Evolutionary conservation across 2,888 invertebrate species (phyloP).

Genomic region (Torymus texanus): DNA sequence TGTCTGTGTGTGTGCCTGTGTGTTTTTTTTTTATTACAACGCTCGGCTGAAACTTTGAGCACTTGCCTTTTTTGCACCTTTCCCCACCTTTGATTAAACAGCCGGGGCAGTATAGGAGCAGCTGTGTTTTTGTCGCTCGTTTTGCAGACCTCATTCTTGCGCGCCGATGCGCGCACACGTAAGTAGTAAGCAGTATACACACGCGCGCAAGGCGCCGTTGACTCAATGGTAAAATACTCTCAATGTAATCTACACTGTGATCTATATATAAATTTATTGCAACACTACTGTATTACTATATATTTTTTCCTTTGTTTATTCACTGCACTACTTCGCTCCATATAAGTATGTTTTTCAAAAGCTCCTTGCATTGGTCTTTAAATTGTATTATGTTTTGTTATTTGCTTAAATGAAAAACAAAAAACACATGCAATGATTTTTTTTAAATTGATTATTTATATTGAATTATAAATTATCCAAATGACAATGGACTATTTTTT

Average conservation of each 20-base stretch:
- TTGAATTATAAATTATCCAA: no score
- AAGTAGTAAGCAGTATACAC: no score
- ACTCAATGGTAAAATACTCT: slow-evolving; percentile 28
- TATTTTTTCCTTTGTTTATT: background rate
- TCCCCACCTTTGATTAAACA: slow-evolving; percentile 30
- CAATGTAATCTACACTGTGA: slow-evolving; percentile 17
- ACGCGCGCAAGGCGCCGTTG: background rate
- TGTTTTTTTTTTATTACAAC: slow-evolving; percentile 29
- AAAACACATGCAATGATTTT: no score
- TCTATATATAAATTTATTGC: slow-evolving; percentile 30
- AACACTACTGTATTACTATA: background rate
- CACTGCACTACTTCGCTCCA: background rate
- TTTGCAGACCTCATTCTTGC: slow-evolving; percentile 37
- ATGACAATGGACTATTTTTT: no score
- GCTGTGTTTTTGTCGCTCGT: slow-evolving; percentile 6
- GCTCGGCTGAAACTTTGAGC: slow-evolving; percentile 19
- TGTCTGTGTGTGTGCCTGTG: no score
- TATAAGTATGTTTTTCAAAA: background rate
- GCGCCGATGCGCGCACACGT: no score
- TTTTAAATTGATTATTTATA: no score
- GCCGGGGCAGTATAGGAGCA: no score
- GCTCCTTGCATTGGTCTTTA: no score
- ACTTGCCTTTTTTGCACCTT: slow-evolving; percentile 37
- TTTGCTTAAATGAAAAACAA: no score
- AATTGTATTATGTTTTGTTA: no score